phyloP scores from a whole-genome alignment of 2,797 vertebrate genomes.

The Notolepis coatsorum region DNA sequence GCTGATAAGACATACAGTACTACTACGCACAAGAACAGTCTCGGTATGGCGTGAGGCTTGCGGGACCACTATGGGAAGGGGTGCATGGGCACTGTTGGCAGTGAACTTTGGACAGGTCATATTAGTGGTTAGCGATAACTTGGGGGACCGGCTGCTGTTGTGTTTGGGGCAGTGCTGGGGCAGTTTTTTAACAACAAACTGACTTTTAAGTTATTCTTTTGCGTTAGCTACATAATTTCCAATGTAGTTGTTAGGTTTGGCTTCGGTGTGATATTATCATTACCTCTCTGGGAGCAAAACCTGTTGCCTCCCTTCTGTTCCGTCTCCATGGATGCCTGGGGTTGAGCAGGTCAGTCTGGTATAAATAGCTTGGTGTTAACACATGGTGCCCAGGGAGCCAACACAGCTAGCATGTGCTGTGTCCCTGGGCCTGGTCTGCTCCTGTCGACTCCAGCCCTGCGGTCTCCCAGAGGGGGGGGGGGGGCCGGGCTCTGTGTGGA shows the following conservation, averaged over 20 bases:
- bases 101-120: conserved; percentile 44
- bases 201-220: too few species aligned
- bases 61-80: conserved; percentile 49
- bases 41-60: conserved; percentile 54
- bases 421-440: conserved; percentile 45
- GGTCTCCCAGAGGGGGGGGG: conserved; percentile 28
- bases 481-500: neutral
- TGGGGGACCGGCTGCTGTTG: conserved; percentile 38
- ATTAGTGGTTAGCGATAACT: conserved; percentile 47
- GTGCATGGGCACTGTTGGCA: conserved; percentile 23
- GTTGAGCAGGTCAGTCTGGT: conserved; percentile 60
- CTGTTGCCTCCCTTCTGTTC: conserved; percentile 47
- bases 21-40: conserved; percentile 51
- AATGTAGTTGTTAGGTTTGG: neutral
- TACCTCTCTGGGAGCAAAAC: conserved; percentile 28
- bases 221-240: too few species aligned
- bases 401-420: conserved; percentile 58
- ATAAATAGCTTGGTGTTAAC: conserved; percentile 76
- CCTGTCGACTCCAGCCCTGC: conserved; percentile 55
- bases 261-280: conserved; percentile 23
- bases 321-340: conserved; percentile 31
- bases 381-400: conserved; percentile 56
- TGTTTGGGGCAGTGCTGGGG: too few species aligned
- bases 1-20: conserved; percentile 55
- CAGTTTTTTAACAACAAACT: too few species aligned